Percentiles rank a stretch among this genome's conserved stretches.
Conservation (phyloP, 2,888 invertebrate species). For the Drosophila sordidula region DNA sequence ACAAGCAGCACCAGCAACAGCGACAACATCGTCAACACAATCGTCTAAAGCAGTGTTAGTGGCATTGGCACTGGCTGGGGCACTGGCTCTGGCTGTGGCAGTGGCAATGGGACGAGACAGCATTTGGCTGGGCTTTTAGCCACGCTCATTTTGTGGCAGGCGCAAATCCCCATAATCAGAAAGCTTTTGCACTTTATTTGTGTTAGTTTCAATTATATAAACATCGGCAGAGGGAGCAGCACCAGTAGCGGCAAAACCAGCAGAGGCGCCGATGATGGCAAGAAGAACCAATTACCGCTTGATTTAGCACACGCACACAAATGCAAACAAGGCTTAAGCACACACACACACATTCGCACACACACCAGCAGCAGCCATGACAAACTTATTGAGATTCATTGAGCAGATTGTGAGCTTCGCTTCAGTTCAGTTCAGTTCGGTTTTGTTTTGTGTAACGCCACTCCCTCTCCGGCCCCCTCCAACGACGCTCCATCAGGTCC, state of each 20-base stretch:
- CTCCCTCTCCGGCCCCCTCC: neutral
- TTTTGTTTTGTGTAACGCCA: constrained; percentile 8
- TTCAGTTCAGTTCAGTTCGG: constrained; percentile 29
- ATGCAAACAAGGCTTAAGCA: constrained; percentile 58
- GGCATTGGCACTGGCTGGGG: neutral
- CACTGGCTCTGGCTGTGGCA: neutral
- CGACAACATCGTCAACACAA: constrained; percentile 18
- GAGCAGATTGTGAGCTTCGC: constrained; percentile 70
- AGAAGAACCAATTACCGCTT: constrained; percentile 78
- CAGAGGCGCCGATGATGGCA: constrained; percentile 33
- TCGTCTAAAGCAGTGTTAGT: neutral
- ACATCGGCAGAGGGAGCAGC: constrained; percentile 45
- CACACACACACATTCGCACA: constrained; percentile 12
- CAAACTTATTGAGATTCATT: constrained; percentile 78
- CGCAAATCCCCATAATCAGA: constrained; percentile 79
- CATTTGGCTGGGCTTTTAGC: constrained; percentile 54
- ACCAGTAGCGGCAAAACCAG: neutral
- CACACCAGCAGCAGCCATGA: constrained; percentile 33
- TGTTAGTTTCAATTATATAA: constrained; percentile 80
- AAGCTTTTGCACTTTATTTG: constrained; percentile 81
- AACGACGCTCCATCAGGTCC: neutral
- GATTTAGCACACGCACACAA: constrained; percentile 73
- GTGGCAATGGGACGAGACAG: constrained; percentile 14
- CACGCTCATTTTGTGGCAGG: constrained; percentile 70
- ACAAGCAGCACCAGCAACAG: neutral